Evolutionary conservation across 2,113 vertebrate genomes (phyloP).

Genomic region (Nycticryphes semicollaris): DNA sequence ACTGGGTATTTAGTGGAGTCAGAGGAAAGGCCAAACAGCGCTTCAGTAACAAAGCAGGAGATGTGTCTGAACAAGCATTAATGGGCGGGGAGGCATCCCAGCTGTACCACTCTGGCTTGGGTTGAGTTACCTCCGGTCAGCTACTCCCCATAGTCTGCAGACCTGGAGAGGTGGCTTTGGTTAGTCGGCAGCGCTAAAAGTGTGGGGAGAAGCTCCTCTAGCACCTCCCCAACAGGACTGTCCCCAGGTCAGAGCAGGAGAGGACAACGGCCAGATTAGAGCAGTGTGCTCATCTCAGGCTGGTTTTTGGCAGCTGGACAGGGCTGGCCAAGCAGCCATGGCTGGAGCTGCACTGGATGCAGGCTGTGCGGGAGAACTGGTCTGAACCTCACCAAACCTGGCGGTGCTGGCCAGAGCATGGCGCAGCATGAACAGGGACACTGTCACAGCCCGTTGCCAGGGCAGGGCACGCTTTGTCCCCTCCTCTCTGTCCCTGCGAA

Average conservation of each 20-base stretch:
- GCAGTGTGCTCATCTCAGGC: not conserved
- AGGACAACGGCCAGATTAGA: rapidly evolving
- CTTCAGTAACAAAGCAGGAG: not conserved
- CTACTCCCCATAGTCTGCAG: not conserved
- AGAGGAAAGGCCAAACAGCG: not conserved
- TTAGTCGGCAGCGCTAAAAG: not conserved
- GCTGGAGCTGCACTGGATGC: rapidly evolving
- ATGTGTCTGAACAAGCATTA: not conserved
- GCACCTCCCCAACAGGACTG: not conserved
- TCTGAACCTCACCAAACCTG: not conserved
- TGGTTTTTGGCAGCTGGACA: not conserved
- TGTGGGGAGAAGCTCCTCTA: not conserved
- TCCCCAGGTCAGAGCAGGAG: not conserved
- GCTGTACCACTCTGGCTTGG: not conserved
- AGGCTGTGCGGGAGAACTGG: not conserved
- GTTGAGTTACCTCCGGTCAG: not conserved
- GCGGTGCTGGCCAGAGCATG: not conserved
- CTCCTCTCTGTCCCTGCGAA: not conserved
- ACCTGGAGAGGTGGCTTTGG: not conserved
- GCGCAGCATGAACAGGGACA: rapidly evolving
- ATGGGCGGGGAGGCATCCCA: not conserved
- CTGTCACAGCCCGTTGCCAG: not conserved
- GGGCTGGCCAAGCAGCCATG: not conserved
- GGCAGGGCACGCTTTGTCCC: not conserved
- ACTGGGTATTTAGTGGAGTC: not conserved